Evolutionary conservation across 2,797 vertebrate genomes (phyloP), one percentile per base, ranked within the genome.

Genomic region (Pangasius krempfi): DNA sequence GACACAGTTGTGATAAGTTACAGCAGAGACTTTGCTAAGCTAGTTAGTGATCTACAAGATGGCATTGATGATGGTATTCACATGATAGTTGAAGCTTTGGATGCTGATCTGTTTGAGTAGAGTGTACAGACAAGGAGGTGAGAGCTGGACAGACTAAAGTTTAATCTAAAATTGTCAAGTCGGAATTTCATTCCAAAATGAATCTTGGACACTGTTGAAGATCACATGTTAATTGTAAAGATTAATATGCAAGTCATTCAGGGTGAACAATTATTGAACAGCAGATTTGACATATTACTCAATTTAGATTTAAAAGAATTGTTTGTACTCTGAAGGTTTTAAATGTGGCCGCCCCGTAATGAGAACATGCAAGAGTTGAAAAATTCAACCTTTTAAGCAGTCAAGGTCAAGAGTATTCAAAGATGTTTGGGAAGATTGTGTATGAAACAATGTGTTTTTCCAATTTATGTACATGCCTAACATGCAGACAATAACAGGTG

Each of bases 401-500:
- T 85, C 37, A 81, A 85, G 73, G 60, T 85, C 82, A 73, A 40
- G 76, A 79, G 73, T 30, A 54, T 86, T 88, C 18, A 75, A 14
- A 68, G 73, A 80, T 37, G 68, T 79, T 89, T 88, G 76, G 87
- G 78, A 70, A 88, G 79, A 60, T 40, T 58, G 88, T 87, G 84
- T 87, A 78, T 83, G 78, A 52, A 88, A 86, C 90, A 94, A 95
- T 93, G 91, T 94, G 93, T 95, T 95, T 94, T 94, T 89, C 91
- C 90, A 91, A 92, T 94, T 91, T 89, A 95, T 95, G 95, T 95
- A 93, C 93, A 93, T 92, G 91, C 93, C 94, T 92, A 94, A 93
- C 91, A 92, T 89, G 90, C 79, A 90, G 94, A 95, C 94, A 96
- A 96, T 95, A 94, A 95, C 88, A 93, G 91, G 93, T 95, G 95